A percentile compares a stretch with the other conserved stretches of the same genome.
phyloP scores from a whole-genome alignment of 2,888 invertebrate genomes.

The Drosophila algonquin region DNA sequence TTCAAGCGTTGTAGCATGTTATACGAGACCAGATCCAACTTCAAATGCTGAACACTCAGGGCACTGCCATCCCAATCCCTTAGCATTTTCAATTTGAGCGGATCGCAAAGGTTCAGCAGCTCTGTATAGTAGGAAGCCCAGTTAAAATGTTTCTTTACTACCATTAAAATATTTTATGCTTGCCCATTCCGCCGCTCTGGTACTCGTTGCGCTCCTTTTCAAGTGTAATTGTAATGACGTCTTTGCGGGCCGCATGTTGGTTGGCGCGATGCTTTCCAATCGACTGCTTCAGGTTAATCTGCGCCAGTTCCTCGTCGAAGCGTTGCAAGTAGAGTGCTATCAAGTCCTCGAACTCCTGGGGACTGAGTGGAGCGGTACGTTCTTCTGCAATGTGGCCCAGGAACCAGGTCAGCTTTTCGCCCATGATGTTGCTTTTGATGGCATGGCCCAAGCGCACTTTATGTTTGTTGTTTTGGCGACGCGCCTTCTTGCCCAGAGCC shows the following conservation, averaged over 20 bases:
- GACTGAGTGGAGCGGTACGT: slow-evolving; percentile 85
- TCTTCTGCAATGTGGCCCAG: slow-evolving; percentile 86
- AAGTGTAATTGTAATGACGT: slow-evolving; percentile 90
- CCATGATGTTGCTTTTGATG: slow-evolving; percentile 89
- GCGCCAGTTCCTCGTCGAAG: slow-evolving; percentile 91
- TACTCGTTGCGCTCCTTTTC: slow-evolving; percentile 91
- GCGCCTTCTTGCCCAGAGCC: slow-evolving; percentile 89
- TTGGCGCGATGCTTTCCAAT: slow-evolving; percentile 88
- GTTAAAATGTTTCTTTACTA: not conserved
- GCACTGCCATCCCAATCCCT: slow-evolving; percentile 83
- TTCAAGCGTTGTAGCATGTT: slow-evolving; percentile 77
- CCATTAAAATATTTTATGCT: not conserved
- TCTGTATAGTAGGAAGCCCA: slow-evolving; percentile 60
- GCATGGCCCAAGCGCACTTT: slow-evolving; percentile 85
- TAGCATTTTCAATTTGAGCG: slow-evolving; percentile 77
- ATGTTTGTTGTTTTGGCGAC: slow-evolving; percentile 85
- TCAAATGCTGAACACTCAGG: slow-evolving; percentile 83
- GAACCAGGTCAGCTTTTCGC: slow-evolving; percentile 92
- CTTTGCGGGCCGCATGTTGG: slow-evolving; percentile 92
- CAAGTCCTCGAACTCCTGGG: slow-evolving; percentile 86
- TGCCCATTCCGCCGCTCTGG: slow-evolving; percentile 90
- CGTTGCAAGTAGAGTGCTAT: slow-evolving; percentile 85
- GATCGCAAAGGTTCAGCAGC: slow-evolving; percentile 81
- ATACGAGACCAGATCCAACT: slow-evolving; percentile 81
- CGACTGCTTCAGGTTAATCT: slow-evolving; percentile 91